A percentile compares a stretch with the other conserved stretches of the same genome.
Evolutionary conservation across 23 tunicate species (phyloP).

Genomic region (Clavelina lepadiformis): DNA sequence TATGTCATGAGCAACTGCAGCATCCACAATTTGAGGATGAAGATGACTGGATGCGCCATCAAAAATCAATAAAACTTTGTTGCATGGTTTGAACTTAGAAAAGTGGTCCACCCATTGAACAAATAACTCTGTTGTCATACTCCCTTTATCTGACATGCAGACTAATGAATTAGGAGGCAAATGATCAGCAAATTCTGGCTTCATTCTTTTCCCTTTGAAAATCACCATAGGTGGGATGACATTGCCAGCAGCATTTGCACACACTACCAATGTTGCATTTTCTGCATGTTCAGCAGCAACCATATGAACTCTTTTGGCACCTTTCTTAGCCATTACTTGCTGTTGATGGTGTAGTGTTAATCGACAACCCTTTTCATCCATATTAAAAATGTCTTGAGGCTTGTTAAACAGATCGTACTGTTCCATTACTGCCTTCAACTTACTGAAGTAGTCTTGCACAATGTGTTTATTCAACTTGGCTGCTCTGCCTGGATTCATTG

Average conservation of each 20-base stretch:
- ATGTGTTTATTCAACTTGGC: slow-evolving; percentile 11
- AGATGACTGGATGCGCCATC: slow-evolving; percentile 27
- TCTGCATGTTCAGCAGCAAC: slow-evolving; percentile 6
- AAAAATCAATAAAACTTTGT: slow-evolving; percentile 22
- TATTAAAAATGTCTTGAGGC: slow-evolving; percentile 9
- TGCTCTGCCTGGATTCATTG: slow-evolving; percentile 26
- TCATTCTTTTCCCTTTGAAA: slow-evolving; percentile 18
- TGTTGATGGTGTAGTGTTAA: slow-evolving; percentile 24
- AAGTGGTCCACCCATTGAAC: slow-evolving; percentile 12
- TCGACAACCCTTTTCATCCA: slow-evolving; percentile 30
- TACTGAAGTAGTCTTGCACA: slow-evolving; percentile 19
- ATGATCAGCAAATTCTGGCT: slow-evolving; percentile 23
- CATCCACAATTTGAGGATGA: slow-evolving; percentile 21
- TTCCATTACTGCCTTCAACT: slow-evolving; percentile 9
- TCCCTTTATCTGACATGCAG: slow-evolving; percentile 25
- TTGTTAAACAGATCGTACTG: slow-evolving; percentile 9
- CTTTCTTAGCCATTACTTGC: slow-evolving; percentile 6
- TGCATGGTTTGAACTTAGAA: slow-evolving; percentile 13
- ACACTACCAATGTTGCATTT: slow-evolving; percentile 23
- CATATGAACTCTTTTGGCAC: slow-evolving; percentile 8
- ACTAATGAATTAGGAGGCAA: slow-evolving; percentile 16
- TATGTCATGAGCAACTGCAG: slow-evolving; percentile 13
- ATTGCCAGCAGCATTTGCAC: slow-evolving; percentile 22
- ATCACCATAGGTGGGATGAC: slow-evolving; percentile 27
- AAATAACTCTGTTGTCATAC: slow-evolving; percentile 18